Conservation (phyloP, 2,113 vertebrate genomes). For the Rhagologus leucostigma region DNA sequence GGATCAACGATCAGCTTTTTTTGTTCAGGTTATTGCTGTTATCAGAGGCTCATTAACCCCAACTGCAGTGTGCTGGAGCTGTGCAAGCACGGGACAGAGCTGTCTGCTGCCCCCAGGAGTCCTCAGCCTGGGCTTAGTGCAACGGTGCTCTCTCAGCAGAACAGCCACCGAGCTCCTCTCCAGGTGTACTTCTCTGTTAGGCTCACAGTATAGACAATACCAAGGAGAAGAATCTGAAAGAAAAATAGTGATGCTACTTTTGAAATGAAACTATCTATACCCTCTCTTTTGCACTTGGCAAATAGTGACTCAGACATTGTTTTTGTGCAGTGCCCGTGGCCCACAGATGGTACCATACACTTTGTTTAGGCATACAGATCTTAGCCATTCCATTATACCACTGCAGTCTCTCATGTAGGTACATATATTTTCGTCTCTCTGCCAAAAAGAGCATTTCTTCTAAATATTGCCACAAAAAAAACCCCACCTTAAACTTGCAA, state of each 20-base stretch:
- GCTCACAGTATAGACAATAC: neutral
- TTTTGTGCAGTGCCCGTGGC: neutral
- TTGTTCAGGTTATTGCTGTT: neutral
- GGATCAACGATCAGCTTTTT: neutral
- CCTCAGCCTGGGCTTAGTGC: neutral
- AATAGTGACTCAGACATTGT: neutral
- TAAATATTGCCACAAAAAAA: neutral
- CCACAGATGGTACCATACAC: neutral
- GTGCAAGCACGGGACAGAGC: neutral
- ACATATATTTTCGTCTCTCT: neutral
- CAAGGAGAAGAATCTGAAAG: neutral
- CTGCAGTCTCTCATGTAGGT: neutral
- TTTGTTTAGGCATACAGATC: neutral
- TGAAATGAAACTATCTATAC: neutral
- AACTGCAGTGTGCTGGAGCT: neutral
- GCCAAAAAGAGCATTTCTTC: neutral
- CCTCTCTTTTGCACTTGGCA: neutral
- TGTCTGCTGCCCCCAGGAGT: neutral
- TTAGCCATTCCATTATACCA: neutral
- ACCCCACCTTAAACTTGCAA: neutral
- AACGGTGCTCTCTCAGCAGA: accelerated
- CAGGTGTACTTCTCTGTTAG: neutral
- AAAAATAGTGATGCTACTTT: neutral
- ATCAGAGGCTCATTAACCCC: neutral
- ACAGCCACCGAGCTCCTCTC: neutral